A percentile compares a stretch with the other conserved stretches of the same genome.
Evolutionary conservation across 1,140 invertebrate species (phyloP).

Genomic region (Muscidifurax raptorellus): DNA sequence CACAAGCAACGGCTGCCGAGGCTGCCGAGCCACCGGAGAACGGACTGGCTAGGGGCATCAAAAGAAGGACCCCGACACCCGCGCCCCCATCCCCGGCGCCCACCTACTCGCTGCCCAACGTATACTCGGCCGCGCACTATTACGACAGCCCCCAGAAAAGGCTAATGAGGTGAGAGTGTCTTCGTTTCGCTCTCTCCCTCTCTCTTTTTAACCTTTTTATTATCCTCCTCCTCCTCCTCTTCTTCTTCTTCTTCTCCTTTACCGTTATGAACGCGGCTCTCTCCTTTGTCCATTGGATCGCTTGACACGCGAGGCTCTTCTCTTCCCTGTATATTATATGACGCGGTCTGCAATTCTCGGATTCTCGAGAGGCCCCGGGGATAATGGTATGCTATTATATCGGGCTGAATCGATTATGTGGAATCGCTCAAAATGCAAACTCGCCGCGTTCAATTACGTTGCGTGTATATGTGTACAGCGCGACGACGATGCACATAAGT

Average conservation of each 20-base stretch:
- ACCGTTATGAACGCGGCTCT: background rate
- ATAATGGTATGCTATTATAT: background rate
- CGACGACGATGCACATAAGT: background rate
- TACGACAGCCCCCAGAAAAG: slow-evolving; percentile 73
- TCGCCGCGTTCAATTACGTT: no score
- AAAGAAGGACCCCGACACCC: slow-evolving; percentile 69
- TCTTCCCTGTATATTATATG: background rate
- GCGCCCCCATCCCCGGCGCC: slow-evolving; percentile 75
- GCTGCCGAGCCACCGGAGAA: slow-evolving; percentile 36
- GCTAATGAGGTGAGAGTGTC: slow-evolving; percentile 66
- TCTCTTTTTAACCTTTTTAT: background rate
- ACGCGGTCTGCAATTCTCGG: background rate
- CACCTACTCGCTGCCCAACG: slow-evolving; percentile 64
- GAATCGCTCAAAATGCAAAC: background rate
- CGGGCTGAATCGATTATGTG: background rate
- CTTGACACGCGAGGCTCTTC: background rate
- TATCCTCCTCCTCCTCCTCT: background rate
- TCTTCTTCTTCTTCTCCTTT: background rate
- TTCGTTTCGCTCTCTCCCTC: background rate
- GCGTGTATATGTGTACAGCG: no score
- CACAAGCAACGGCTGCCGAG: background rate
- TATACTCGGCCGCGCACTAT: slow-evolving; percentile 68
- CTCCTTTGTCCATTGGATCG: background rate
- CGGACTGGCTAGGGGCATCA: slow-evolving; percentile 62
- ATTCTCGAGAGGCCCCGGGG: background rate